Evolutionary conservation across 1,140 invertebrate genomes (phyloP), one percentile per base, ranked within the genome.

Genomic region (Portunus trituberculatus): DNA sequence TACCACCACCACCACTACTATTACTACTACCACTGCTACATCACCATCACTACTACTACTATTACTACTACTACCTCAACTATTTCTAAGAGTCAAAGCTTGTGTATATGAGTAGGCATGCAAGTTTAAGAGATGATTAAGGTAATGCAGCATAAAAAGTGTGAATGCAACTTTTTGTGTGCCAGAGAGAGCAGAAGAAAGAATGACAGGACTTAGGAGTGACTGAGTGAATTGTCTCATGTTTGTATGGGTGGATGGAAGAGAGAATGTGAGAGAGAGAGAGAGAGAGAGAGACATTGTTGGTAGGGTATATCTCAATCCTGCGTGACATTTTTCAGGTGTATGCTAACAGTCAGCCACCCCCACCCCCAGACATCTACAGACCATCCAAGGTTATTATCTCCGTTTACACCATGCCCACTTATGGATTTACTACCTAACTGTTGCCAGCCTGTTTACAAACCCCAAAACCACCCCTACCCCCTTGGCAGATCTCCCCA

Each of bases 301-400:
- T 14, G 12, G 6, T 7, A 88, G 52, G 94, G 91, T 92, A 88
- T 91, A 92, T 93, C 94, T 95, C 94, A 95, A 95, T 67, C 88
- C 83, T 93, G 92, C 88, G 67, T 96, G 93, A 93, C 92, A 84
- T 96, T 96, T 95, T 95, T 94, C 96, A 96, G 96, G 96, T 95
- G 67, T 96, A 95, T 94, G 96, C 95, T 92, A 96, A 96, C 96
- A 96, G 93, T 94, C 95, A 95, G 88, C 93, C 96, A 95, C 95
- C 96, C 93, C 95, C 95, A 87, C 95, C 96, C 93, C 95, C 96
- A 93, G 96, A 96, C 93, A 96, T 96, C 96, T 96, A 96, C 96
- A 95, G 96, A 94, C 92, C 96, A 93, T 92, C 96, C 86, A 96
- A 96, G 96, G 96, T 96, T 96, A 96, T 94, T 96, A 96, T 93